Conservation (phyloP, 2,113 vertebrate species). For the Galeopterus variegatus region DNA sequence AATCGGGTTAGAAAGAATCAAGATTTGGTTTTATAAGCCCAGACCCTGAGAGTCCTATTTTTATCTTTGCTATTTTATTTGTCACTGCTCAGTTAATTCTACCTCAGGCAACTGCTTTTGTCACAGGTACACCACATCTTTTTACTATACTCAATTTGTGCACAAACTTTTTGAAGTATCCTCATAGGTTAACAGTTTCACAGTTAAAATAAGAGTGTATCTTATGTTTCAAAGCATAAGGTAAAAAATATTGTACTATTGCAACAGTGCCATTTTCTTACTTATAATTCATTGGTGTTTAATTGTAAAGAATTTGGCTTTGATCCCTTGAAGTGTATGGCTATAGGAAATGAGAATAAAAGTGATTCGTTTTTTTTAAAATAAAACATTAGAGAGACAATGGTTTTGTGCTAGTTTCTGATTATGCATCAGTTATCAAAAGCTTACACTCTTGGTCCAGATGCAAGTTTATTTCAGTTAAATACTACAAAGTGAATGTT, state of each 20-base stretch:
- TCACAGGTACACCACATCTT: background rate
- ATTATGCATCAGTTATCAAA: background rate
- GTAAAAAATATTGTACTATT: background rate
- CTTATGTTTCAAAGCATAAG: slow-evolving; percentile 24
- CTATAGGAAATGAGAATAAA: background rate
- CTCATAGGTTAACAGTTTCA: background rate
- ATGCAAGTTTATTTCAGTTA: slow-evolving; percentile 12
- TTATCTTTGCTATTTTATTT: background rate
- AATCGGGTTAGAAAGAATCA: background rate
- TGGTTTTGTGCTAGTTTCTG: background rate
- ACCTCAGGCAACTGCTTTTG: background rate
- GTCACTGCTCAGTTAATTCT: background rate
- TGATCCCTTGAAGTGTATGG: slow-evolving; percentile 32
- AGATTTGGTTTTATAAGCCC: background rate
- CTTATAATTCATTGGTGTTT: slow-evolving; percentile 29
- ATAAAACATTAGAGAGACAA: background rate
- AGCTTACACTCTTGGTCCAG: background rate
- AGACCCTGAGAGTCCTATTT: background rate
- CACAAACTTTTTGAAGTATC: too few relatives aligned
- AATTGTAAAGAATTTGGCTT: slow-evolving; percentile 43
- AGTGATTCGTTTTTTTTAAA: background rate
- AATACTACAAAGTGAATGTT: slow-evolving; percentile 29
- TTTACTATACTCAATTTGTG: background rate
- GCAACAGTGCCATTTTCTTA: slow-evolving; percentile 2
- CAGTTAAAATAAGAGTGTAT: background rate